Conservation (phyloP, 1,140 invertebrate genomes). For the Euborellia annulipes region DNA sequence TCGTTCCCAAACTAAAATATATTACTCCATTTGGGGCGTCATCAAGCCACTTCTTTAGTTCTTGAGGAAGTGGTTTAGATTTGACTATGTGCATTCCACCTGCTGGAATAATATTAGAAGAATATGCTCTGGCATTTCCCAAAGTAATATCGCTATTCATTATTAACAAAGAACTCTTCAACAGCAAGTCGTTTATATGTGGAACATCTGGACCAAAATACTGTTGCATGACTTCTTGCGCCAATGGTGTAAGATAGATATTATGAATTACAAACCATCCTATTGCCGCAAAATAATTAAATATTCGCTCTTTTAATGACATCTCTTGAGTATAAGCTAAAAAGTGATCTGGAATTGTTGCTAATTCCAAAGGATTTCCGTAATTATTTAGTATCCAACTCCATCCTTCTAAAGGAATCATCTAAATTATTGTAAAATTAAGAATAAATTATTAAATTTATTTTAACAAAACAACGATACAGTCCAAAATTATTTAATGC, state of each 20-base stretch:
- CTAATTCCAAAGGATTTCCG: slow-evolving; percentile 13
- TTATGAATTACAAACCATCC: not conserved
- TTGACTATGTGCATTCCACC: slow-evolving; percentile 16
- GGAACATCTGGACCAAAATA: slow-evolving; percentile 22
- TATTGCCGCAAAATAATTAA: not conserved
- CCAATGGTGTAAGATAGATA: slow-evolving; percentile 18
- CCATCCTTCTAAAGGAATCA: not conserved
- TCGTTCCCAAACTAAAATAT: slow-evolving; percentile 39
- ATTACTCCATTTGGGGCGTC: slow-evolving; percentile 33
- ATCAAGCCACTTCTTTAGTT: slow-evolving; percentile 15
- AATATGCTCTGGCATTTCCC: slow-evolving; percentile 30
- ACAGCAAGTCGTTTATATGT: slow-evolving; percentile 17
- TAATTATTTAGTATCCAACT: not conserved
- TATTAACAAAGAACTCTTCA: slow-evolving; percentile 30
- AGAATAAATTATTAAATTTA: too few species aligned
- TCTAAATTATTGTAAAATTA: too few species aligned
- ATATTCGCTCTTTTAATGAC: slow-evolving; percentile 10
- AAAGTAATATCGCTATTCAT: slow-evolving; percentile 37
- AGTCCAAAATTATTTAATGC: too few species aligned
- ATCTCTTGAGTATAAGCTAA: slow-evolving; percentile 13
- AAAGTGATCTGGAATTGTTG: slow-evolving; percentile 14
- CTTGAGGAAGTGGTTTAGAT: slow-evolving; percentile 12
- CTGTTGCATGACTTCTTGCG: slow-evolving; percentile 23
- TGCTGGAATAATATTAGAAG: slow-evolving; percentile 13
- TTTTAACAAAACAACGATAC: too few species aligned